These are phyloP conservation scores for Pollenia labialis DNA, from an alignment of 2,888 invertebrate species.

Conservation along the genomic window DNA sequence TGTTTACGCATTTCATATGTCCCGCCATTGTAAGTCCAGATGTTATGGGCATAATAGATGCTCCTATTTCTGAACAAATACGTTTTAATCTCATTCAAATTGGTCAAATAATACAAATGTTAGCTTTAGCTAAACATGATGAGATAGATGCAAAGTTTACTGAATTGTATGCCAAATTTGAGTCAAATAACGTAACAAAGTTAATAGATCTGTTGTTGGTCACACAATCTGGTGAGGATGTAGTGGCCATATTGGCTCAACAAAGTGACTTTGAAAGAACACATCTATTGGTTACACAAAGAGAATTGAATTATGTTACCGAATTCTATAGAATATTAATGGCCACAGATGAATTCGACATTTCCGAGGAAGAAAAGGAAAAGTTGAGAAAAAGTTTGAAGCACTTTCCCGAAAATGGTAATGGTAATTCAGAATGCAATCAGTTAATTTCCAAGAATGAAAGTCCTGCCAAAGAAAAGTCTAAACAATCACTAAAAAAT, in stretches of 20 bases:
- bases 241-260: slow-evolving; percentile 83
- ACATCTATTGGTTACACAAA: slow-evolving; percentile 88
- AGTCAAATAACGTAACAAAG: slow-evolving; percentile 91
- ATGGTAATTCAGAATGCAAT: slow-evolving; percentile 51
- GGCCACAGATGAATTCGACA: slow-evolving; percentile 80
- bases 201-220: slow-evolving; percentile 88
- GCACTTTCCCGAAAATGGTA: slow-evolving; percentile 83
- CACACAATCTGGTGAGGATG: slow-evolving; percentile 84
- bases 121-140: slow-evolving; percentile 94
- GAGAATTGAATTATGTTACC: slow-evolving; percentile 87
- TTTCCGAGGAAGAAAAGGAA: slow-evolving; percentile 83
- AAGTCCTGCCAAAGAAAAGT: slow-evolving; percentile 74
- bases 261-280: slow-evolving; percentile 87
- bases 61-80: slow-evolving; percentile 95
- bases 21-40: slow-evolving; percentile 98
- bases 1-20: slow-evolving; percentile 97
- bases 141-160: slow-evolving; percentile 89
- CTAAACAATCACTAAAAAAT: slow-evolving; percentile 81
- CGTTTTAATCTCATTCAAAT: slow-evolving; percentile 95
- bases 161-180: slow-evolving; percentile 92
- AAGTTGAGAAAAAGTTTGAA: slow-evolving; percentile 84
- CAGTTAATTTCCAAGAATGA: slow-evolving; percentile 21
- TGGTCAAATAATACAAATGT: slow-evolving; percentile 96
- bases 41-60: slow-evolving; percentile 96
- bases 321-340: slow-evolving; percentile 85